Base-by-base conservation (phyloP, 1,140 invertebrate genomes). In the Drosophila triauraria region DNA sequence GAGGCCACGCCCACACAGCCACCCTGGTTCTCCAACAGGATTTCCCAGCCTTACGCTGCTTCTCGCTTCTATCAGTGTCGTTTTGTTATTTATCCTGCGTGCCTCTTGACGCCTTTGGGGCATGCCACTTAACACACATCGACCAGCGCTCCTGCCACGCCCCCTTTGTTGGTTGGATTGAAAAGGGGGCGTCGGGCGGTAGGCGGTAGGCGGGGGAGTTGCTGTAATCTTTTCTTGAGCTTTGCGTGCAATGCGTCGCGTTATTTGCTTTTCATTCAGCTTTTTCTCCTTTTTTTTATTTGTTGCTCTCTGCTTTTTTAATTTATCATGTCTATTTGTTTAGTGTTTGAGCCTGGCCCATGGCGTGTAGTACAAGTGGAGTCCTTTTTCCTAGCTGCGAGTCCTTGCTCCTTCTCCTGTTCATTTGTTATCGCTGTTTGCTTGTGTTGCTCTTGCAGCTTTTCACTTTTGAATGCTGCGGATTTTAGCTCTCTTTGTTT, bases 271-370 rank as follows among this genome's bases (percentile, higher is more conserved):
- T 72, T 74, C 68, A 74, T 74, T 69, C 67, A 56, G 59, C 67
- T 54, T 51, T 63, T 57, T 62, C 2, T 43, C 9, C n/a, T 9
- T 35, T 35, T 35, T 9, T 35, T 35, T 2, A 23, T 25, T 43
- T 46, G 17, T 40, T 88, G 85, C 81, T 75, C 83, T 78, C 80
- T 81, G 68, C 69, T 81, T 90, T 88, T 79, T 90, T 88, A 88
- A 90, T 88, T 88, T 88, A 88, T 88, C 84, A 88, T 88, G 85
- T 88, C 84, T 90, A 90, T 87, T 87, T 87, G 85, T 88, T 90
- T 84, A 84, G 85, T 84, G 77, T 71, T 80, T 68, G 65, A 72
- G 69, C 69, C 68, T 70, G 78, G 62, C 67, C 81, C 76, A 62
- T 72, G 70, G 82, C 74, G 68, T 80, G 83, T 74, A 68, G 54